Base-by-base conservation (phyloP, 2,888 invertebrate species). In the Geotrupes spiniger region DNA sequence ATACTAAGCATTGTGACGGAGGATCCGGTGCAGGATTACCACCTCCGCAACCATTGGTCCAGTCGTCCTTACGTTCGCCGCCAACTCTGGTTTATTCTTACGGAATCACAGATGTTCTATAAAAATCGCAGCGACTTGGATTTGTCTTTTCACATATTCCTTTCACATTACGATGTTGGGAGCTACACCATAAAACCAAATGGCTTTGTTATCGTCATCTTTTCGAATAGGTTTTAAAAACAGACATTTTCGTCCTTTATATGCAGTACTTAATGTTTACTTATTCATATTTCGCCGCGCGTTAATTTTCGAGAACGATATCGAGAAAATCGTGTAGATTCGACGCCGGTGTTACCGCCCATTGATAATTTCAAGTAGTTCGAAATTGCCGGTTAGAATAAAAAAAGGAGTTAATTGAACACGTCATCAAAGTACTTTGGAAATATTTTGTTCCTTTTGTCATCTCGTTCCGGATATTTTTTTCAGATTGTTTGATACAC, bases 61-160 rank as follows among this genome's bases (percentile, higher is more conserved):
- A 58, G 65, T 61, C 60, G 64, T 66, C 65, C 63, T 67, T 65
- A 67, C 56, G 56, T 62, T 58, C 61, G 50, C 57, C 59, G 56
- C 58, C 63, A 58, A 51, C 56, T 60, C n/a, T 58, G 59, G 59
- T 65, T 63, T 64, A 64, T 63, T 63, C 65, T 64, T 64, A 65
- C 64, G 65, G 68, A 68, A 68, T 68, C 68, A 67, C 66, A 64
- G 64, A 65, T 66, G 66, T 65, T 65, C 66, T 66, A 69, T 69
- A 69, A 69, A 69, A 69, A 62, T 65, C 64, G 63, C 63, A 66
- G 63, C 65, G 65, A 63, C 64, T 55, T 56, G 68, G 68, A 70
- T 70, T 69, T 69, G 68, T 68, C 65, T 62, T 60, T 59, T 58
- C 63, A 62, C 65, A 55, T 57, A 55, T 55, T 57, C 57, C 49